Evolutionary conservation across 1,140 invertebrate species (phyloP), one percentile per base, ranked within the genome.

Genomic region (Alviniconcha marisindica): DNA sequence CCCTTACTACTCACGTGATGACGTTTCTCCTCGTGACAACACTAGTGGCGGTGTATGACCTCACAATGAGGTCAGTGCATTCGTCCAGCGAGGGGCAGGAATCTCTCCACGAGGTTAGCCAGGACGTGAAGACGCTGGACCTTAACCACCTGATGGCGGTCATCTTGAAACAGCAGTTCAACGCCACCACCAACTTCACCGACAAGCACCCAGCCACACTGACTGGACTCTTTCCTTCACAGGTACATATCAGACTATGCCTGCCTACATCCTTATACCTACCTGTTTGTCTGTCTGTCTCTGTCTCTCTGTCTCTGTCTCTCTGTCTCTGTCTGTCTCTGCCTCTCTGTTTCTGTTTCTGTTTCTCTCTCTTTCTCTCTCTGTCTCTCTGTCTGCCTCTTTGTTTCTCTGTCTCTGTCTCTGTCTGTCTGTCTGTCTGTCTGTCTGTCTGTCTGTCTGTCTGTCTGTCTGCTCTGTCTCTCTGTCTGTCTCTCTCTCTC

Each of bases 401-500:
- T 18, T 48, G 7, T 48, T 18, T 48, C 44, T 48, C 44, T 48
- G 28, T 60, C 56, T 38, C 15, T 73, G 12, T 73, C 33, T 73
- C 36, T 73, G 12, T 73, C 69, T 73, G 31, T 73, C 69, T 36
- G 12, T 40, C 69, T 73, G 31, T 73, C 31, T 73, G 0, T 73
- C 36, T 73, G 12, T 73, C 69, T 73, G 56, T 60, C 56, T 60
- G 24, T 60, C 56, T 60, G 56, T 60, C 56, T 60, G 56, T 60
- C 56, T 60, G 56, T 14, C 56, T 60, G 56, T 14, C 56, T 60
- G 56, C 4, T 28, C 56, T 60, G 56, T 14, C 24, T 69, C n/a
- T 31, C 63, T 69, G 31, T 69, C 63, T 69, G 63, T 69, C 63
- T 69, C 7, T 69, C 63, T 69, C n/a, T 69, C 63, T 69, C n/a